Base-by-base conservation (phyloP, 2,113 vertebrate species). In the Notarius quadriscutis region DNA sequence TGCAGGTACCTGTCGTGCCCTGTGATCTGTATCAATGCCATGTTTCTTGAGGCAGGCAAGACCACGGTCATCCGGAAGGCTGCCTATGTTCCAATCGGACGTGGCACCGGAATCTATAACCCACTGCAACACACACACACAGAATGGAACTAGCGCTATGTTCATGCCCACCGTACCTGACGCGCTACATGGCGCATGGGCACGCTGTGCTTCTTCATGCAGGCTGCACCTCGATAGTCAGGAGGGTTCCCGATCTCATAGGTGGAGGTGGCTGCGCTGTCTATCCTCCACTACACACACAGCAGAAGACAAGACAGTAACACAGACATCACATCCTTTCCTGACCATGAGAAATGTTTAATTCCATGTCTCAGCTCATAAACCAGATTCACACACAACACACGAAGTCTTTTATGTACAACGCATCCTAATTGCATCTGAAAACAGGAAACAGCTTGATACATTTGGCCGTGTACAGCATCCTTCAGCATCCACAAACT, bases 201-300 rank as follows among this genome's bases (percentile, higher is more conserved):
- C 93, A 99, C 92, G 50, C 89, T 94, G 86, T 99, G 97, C 87
- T 90, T 97, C 96, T 94, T 97, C 98, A 99, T 97, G 95, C 98
- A 99, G 93, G 91, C 94, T 92, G 96, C 97, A 93, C 98, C 97
- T 27, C 98, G 97, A 92, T 97, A 91, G 92, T 99, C 98, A 84
- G 98, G 98, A 88, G 97, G 88, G 91, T 95, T 99, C 93, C 98
- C 98, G 95, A 99, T 96, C 94, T 99, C 98, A 95, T 99, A 99
- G 48, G 96, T 92, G 91, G 97, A 99, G 65, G 98, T 99, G 60
- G 98, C 98, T 84, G 97, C 98, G 94, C 98, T 99, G 98, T 99
- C 98, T 97, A 99, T 97, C 93, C 96, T 97, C 98, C 98, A 99
- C 98, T 99, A 95, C 93, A 90, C 55, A 83, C 77, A 88, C 27